Evolutionary conservation across 2,888 invertebrate species (phyloP), one percentile per base, ranked within the genome.

Genomic region (Ganaspis brasiliensis): DNA sequence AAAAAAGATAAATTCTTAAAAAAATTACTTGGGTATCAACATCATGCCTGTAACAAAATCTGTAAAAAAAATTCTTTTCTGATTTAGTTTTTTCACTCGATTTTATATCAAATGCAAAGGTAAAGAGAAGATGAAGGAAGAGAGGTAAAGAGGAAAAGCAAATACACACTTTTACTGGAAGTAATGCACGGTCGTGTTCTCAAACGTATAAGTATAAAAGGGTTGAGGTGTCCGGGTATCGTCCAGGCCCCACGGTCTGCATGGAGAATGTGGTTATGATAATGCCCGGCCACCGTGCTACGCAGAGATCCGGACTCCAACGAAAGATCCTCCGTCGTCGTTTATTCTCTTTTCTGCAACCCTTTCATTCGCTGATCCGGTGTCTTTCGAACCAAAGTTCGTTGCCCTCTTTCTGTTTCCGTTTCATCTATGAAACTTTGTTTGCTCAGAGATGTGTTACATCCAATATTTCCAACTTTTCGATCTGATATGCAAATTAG

Each of bases 191-290:
- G 79, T 67, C 80, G 80, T 77, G 79, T 81, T 78, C 82, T 79
- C 79, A 81, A 81, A 81, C 80, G 35, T 67, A 67, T 45, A 78
- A 79, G 78, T 67, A 80, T 79, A 80, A 82, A 80, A 79, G 82
- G 82, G 83, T 79, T 83, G 84, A 81, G 80, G 86, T 85, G 87
- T 85, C 86, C 85, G 83, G 84, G 86, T 85, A 83, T 72, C 79
- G 82, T 83, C 82, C 86, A 79, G 83, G 85, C 83, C 84, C 84
- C 82, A 83, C 83, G 80, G 82, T 82, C 82, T 82, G 87, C 85
- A 84, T 85, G 87, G 88, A 89, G 91, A 90, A 89, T 90, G 90
- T 87, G 88, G 89, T 91, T 90, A 91, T 91, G 91, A 91, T 91
- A 90, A 91, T 91, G 89, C 86, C 85, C 85, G 88, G 90, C 90